Evolutionary conservation across 2,888 invertebrate genomes (phyloP).

Genomic region (Pollenia angustigena): DNA sequence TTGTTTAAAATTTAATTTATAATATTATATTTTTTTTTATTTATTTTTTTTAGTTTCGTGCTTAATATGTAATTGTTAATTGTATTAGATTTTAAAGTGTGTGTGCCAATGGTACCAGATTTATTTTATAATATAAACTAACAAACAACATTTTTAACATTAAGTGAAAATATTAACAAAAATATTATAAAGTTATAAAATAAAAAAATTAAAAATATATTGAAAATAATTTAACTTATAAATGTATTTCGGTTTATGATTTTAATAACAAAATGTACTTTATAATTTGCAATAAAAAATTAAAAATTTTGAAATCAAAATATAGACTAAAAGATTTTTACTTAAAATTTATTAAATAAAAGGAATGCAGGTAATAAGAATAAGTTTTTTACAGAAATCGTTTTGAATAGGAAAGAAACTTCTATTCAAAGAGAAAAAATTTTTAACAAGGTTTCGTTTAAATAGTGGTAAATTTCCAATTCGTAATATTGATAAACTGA

Average conservation of each 20-base stretch:
- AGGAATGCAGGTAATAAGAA: too few species aligned
- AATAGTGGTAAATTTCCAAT: too few species aligned
- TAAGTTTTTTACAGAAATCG: too few species aligned
- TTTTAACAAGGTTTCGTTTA: too few species aligned
- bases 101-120: constrained; percentile 53
- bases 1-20: neutral
- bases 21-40: neutral
- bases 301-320: constrained; percentile 16
- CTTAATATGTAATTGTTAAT: constrained; percentile 20
- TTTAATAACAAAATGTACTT: constrained; percentile 33
- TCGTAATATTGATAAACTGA: too few species aligned
- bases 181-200: neutral
- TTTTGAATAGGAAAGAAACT: too few species aligned
- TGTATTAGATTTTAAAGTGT: constrained; percentile 14
- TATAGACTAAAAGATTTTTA: neutral
- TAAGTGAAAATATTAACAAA: constrained; percentile 14
- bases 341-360: neutral
- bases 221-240: constrained; percentile 10
- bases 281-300: constrained; percentile 60
- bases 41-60: constrained; percentile 43
- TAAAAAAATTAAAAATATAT: constrained; percentile 6
- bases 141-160: neutral
- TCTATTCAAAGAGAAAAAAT: too few species aligned
- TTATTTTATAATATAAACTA: constrained; percentile 3
- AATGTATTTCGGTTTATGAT: constrained; percentile 23